A percentile compares a stretch with the other conserved stretches of the same genome.
Evolutionary conservation across 2,113 vertebrate species (phyloP).

Genomic region (Nymphicus hollandicus): DNA sequence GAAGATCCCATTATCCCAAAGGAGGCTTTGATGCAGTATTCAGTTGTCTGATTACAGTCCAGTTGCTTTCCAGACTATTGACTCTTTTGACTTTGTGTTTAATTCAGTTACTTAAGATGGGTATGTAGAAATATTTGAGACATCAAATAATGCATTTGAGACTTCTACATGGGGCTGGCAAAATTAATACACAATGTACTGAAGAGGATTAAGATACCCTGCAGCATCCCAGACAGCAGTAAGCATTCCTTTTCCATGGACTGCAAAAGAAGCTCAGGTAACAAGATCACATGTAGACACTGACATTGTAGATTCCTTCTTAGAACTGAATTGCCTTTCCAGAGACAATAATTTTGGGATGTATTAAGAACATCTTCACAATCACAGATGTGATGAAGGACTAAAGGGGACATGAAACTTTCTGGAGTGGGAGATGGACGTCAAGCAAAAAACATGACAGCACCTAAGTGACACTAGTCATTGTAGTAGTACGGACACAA

Average conservation of each 20-base stretch:
- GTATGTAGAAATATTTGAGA: not conserved
- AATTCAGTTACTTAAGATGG: not conserved
- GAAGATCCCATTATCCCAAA: not conserved
- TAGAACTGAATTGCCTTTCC: not conserved
- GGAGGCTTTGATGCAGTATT: not conserved
- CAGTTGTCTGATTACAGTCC: no score
- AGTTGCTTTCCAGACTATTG: not conserved
- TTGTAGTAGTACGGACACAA: not conserved
- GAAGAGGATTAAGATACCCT: not conserved
- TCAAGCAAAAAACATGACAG: not conserved
- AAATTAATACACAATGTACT: not conserved
- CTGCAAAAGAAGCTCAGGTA: not conserved
- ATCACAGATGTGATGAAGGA: not conserved
- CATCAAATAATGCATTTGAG: not conserved
- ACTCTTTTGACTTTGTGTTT: not conserved
- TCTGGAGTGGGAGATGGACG: not conserved
- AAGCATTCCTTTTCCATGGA: not conserved
- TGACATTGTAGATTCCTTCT: not conserved
- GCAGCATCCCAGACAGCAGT: not conserved
- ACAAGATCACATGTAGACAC: not conserved
- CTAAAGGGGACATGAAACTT: not conserved
- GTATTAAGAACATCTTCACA: not conserved
- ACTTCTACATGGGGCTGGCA: not conserved
- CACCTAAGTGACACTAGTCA: not conserved
- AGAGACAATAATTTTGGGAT: not conserved